Percentiles rank a stretch among this genome's conserved stretches.
Evolutionary conservation across 2,888 invertebrate genomes (phyloP).

Genomic region (Andricus curvator): DNA sequence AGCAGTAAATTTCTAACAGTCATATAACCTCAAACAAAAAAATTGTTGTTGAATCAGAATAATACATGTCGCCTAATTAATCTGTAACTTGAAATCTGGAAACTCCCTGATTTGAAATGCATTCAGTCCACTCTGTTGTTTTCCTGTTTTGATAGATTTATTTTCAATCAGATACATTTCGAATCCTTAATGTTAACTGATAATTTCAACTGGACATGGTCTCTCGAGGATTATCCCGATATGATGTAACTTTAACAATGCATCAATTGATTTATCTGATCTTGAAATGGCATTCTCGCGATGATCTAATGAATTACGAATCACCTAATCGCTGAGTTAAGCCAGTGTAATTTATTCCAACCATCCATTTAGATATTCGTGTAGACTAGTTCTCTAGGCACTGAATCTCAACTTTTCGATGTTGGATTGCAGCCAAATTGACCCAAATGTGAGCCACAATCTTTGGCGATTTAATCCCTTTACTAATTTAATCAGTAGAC

Average conservation of each 20-base stretch:
- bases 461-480: conserved; percentile 53
- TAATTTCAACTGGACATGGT: conserved; percentile 8
- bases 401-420: conserved; percentile 39
- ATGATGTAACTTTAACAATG: conserved; percentile 32
- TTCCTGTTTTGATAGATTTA: no score
- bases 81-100: no score
- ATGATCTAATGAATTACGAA: conserved; percentile 38
- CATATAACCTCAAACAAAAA: no score
- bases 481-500: conserved; percentile 51
- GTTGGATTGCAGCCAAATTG: conserved; percentile 54
- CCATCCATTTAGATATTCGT: conserved; percentile 15
- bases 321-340: conserved; percentile 34
- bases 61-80: no score
- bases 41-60: no score
- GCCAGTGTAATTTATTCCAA: conserved; percentile 16
- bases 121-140: no score
- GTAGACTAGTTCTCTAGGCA: not conserved
- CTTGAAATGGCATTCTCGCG: conserved; percentile 38
- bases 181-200: not conserved
- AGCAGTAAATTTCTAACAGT: no score
- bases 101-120: no score
- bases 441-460: conserved; percentile 50
- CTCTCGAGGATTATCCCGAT: conserved; percentile 2
- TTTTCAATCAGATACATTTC: no score
- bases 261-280: conserved; percentile 33